Base-by-base conservation (phyloP, 2,113 vertebrate species). In the Odontesthes bonariensis region DNA sequence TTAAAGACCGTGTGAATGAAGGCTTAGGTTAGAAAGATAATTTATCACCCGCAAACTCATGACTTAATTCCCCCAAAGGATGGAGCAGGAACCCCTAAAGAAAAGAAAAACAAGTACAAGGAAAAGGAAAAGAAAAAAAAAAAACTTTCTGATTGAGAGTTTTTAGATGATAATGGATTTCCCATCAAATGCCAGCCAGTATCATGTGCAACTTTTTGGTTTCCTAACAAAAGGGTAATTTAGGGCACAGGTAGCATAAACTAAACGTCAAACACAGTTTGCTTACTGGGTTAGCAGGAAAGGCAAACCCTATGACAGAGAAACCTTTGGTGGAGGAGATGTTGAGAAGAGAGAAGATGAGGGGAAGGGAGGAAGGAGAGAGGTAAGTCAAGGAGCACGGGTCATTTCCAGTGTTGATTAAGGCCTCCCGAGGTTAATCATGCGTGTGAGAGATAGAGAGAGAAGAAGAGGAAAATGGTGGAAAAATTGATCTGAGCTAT, bases 361-460 rank as follows among this genome's bases (percentile, higher is more conserved):
- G 84, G 51, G 75, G 78, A 84, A 68, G 83, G 79, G 84, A 70
- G 80, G 42, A 69, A 80, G 55, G 56, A 77, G 72, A 72, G 47
- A 70, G 81, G 81, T 76, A 84, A 82, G 86, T 87, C 84, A 85
- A 87, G 85, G 85, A 92, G 89, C 90, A 88, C 64, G 86, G 91
- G 91, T 93, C 92, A 93, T 93, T 93, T 92, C 89, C 88, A 92
- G 86, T 83, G 81, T 88, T 91, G 91, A 93, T 94, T 93, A 93
- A 93, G 91, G 86, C 86, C 92, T 92, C 87, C 87, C 27, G 81
- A 89, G 93, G 90, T 92, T 92, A 93, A 92, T 91, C 92, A 92
- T 86, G 91, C 89, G 47, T 86, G 88, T 80, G 86, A 89, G 86
- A 93, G 91, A 93, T 85, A 88, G 88, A 91, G 86, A 75, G 77